These are phyloP conservation scores for Pogonognathellus flavescens DNA, from an alignment of 1,140 invertebrate species.

Conservation along the genomic window DNA sequence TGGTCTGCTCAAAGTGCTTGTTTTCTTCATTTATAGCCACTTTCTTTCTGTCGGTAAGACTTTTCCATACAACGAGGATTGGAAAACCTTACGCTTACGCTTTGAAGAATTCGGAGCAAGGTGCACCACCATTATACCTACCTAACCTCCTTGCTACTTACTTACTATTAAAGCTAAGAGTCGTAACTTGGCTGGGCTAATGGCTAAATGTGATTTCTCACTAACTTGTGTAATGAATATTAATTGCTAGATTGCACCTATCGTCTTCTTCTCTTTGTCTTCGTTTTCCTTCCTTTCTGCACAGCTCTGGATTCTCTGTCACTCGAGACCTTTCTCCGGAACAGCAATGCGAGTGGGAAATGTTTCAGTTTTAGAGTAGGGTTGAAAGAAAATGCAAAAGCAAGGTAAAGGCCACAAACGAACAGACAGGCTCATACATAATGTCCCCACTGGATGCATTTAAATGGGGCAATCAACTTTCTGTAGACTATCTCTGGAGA, in stretches of 20 bases:
- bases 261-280: background rate
- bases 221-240: slow-evolving; percentile 47
- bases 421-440: slow-evolving; percentile 14
- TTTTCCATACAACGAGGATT: background rate
- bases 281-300: background rate
- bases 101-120: background rate
- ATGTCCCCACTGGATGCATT: slow-evolving; percentile 42
- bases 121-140: background rate
- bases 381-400: background rate
- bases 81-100: background rate
- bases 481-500: slow-evolving; percentile 13
- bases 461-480: slow-evolving; percentile 42
- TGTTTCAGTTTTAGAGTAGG: background rate
- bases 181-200: slow-evolving; percentile 15
- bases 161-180: background rate
- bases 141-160: slow-evolving; percentile 6
- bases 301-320: background rate
- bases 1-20: background rate
- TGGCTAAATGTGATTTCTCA: slow-evolving; percentile 48
- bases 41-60: background rate
- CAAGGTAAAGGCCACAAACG: slow-evolving; percentile 33
- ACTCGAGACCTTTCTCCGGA: background rate
- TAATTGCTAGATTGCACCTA: slow-evolving; percentile 48
- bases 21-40: background rate
- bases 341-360: background rate